Evolutionary conservation across 2,797 vertebrate genomes (phyloP), one percentile per base, ranked within the genome.

Genomic region (Okamejei kenojei): DNA sequence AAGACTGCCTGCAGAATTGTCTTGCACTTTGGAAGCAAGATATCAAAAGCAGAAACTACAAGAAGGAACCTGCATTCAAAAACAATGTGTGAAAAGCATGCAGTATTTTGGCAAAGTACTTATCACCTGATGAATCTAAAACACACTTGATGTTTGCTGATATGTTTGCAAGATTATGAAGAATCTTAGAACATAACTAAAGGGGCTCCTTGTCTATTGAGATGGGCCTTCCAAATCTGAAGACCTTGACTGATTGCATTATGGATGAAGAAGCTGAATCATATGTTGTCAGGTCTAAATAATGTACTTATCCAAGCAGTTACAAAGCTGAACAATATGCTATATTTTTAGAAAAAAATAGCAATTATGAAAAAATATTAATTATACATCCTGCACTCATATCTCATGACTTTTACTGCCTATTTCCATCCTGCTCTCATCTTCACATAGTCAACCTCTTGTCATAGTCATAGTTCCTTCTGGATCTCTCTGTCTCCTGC

Each of bases 31-130:
- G 84, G 63, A 35, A 88, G 84, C n/a, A 1, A 68, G 61, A 35
- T 63, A 68, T 88, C 84, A 68, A 68, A 88, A 88, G 0, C 84
- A 68, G 63, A 35, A 88, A 68, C 17, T 35, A 11, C 84, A 68
- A 68, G 84, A 88, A 88, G 63, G 65, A 88, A 88, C n/a, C 63
- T 68, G 63, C 84, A 38, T 68, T 88, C n/a, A 68, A 88, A 32
- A 68, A 88, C 29, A 88, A 88, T 35, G 84, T 65, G 8, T 21
- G 84, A 7, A 32, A 65, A 88, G 84, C 84, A 32, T 68, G 63
- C 17, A 68, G 61, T 32, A 13, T 68, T 68, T 63, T 88, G 61
- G 61, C 61, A 35, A 88, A 68, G 8, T 35, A 68, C 65, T 88
- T 88, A 19, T 23, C 58, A 7, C 17, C 21, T 5, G 26, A 63